Evolutionary conservation across 2,113 vertebrate species (phyloP).

Genomic region (Menidia beryllina): DNA sequence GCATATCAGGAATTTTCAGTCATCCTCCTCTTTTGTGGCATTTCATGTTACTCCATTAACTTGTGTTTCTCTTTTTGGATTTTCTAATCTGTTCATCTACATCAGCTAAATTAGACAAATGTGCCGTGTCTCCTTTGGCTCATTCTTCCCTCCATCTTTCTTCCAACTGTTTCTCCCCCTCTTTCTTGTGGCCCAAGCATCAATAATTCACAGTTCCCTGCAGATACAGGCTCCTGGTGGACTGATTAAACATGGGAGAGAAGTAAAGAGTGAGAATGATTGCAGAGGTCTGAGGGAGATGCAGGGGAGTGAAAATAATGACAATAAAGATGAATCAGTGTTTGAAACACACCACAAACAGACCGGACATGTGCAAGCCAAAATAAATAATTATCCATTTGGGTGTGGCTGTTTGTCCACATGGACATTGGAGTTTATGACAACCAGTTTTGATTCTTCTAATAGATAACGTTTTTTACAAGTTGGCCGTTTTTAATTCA

Average conservation of each 20-base stretch:
- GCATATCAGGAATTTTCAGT: slow-evolving; percentile 18
- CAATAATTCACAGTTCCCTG: slow-evolving; percentile 80
- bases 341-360: slow-evolving; percentile 42
- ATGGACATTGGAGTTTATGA: neutral
- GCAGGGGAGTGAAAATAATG: slow-evolving; percentile 1
- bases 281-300: slow-evolving; percentile 38
- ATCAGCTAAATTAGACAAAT: slow-evolving; percentile 32
- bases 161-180: slow-evolving; percentile 56
- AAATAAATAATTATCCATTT: neutral
- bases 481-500: too few species aligned
- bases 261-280: slow-evolving; percentile 1
- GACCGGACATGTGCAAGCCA: slow-evolving; percentile 1
- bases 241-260: slow-evolving; percentile 75
- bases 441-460: neutral
- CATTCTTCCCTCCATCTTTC: slow-evolving; percentile 25
- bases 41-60: neutral
- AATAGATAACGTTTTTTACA: neutral
- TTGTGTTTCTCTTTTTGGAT: slow-evolving; percentile 5
- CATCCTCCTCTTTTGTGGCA: neutral
- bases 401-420: neutral
- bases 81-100: slow-evolving; percentile 28
- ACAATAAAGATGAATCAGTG: slow-evolving; percentile 30
- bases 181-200: slow-evolving; percentile 65
- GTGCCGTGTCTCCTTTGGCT: slow-evolving; percentile 31
- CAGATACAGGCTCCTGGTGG: slow-evolving; percentile 63